Percentiles rank a stretch among this genome's conserved stretches.
Conservation (phyloP, 2,888 invertebrate genomes). For the Gymnocheta viridis region DNA sequence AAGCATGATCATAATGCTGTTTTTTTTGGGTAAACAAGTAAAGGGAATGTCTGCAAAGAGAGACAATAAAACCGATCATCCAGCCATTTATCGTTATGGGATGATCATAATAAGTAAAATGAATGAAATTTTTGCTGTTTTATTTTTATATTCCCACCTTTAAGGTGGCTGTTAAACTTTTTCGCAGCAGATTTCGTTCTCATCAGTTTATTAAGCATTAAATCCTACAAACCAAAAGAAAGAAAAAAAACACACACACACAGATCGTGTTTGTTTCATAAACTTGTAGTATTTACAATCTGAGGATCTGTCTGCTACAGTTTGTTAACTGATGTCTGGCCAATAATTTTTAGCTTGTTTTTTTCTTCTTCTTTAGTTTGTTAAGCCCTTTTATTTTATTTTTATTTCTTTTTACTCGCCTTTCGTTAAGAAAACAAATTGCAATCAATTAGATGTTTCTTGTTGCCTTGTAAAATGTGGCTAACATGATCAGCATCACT, state of each 20-base stretch:
- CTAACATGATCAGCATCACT: slow-evolving; percentile 52
- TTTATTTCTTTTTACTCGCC: slow-evolving; percentile 40
- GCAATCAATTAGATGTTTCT: slow-evolving; percentile 73
- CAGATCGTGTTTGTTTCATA: slow-evolving; percentile 70
- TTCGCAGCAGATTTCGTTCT: slow-evolving; percentile 61
- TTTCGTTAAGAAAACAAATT: slow-evolving; percentile 70
- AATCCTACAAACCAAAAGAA: slow-evolving; percentile 37
- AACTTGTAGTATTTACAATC: slow-evolving; percentile 58
- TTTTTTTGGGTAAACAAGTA: neutral
- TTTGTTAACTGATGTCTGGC: slow-evolving; percentile 63
- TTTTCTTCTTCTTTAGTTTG: neutral
- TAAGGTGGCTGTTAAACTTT: slow-evolving; percentile 56
- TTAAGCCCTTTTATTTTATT: slow-evolving; percentile 50
- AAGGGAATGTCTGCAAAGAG: neutral
- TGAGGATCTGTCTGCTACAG: slow-evolving; percentile 58
- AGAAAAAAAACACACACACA: neutral
- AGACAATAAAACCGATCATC: slow-evolving; percentile 54
- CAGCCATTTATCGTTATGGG: slow-evolving; percentile 57
- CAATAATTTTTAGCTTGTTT: slow-evolving; percentile 32
- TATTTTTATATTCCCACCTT: slow-evolving; percentile 63
- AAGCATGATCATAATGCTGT: slow-evolving; percentile 7
- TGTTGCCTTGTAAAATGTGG: slow-evolving; percentile 50
- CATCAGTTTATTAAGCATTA: slow-evolving; percentile 47
- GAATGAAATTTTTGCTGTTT: slow-evolving; percentile 60
- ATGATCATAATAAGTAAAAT: slow-evolving; percentile 61